These are phyloP conservation scores for Apotomis turbidana DNA, from an alignment of 2,888 invertebrate species.

Conservation along the genomic window DNA sequence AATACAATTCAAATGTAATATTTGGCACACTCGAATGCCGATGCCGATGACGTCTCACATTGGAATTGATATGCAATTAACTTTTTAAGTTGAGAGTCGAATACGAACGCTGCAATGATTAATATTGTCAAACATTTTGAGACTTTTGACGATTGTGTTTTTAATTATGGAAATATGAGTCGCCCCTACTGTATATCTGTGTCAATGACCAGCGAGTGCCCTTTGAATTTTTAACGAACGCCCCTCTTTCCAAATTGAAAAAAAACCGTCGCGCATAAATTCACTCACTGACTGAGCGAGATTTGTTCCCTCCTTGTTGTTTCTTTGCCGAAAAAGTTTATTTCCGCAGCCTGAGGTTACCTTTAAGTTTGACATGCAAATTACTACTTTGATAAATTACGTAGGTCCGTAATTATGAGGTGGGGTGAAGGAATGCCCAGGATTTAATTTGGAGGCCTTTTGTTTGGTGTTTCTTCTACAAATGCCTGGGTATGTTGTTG, in stretches of 20 bases:
- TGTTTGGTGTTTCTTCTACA: constrained; percentile 1
- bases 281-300: constrained; percentile 52
- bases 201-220: constrained; percentile 44
- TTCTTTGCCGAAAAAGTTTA: constrained; percentile 49
- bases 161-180: no score
- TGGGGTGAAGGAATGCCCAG: constrained; percentile 16
- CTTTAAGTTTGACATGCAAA: constrained; percentile 59
- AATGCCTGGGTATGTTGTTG: neutral
- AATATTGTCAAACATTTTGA: no score
- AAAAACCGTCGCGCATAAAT: constrained; percentile 70
- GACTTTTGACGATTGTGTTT: no score
- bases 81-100: no score
- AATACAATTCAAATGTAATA: no score
- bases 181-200: constrained; percentile 18
- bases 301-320: constrained; percentile 54
- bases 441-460: constrained; percentile 33
- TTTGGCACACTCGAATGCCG: no score
- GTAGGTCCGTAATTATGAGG: constrained; percentile 36
- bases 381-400: constrained; percentile 59
- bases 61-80: no score
- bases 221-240: constrained; percentile 73
- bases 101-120: no score
- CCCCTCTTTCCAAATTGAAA: constrained; percentile 65
- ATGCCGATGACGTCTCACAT: no score
- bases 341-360: constrained; percentile 46